phyloP scores from a whole-genome alignment of 1,140 invertebrate genomes.

The Anoplophora glabripennis region DNA sequence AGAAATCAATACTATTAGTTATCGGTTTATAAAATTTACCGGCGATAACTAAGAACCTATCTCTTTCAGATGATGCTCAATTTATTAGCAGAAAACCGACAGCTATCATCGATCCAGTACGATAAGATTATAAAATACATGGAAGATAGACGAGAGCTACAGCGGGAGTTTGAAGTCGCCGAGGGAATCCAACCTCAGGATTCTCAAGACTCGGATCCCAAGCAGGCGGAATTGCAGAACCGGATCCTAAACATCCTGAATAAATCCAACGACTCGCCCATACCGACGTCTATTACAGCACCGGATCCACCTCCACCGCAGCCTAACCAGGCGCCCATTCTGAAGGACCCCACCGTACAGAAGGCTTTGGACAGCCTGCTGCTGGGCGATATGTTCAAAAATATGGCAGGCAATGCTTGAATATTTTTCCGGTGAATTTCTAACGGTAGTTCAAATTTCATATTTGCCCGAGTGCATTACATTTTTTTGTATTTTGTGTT shows the following conservation, averaged over 20 bases:
- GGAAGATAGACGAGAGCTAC: conserved; percentile 69
- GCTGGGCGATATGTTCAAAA: conserved; percentile 61
- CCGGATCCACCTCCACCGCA: conserved; percentile 19
- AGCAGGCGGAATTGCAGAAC: conserved; percentile 76
- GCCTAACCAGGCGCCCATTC: conserved; percentile 54
- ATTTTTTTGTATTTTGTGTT: no score
- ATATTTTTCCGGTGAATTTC: no score
- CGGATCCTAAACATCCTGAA: conserved; percentile 83
- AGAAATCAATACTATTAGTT: neutral
- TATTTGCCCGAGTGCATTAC: no score
- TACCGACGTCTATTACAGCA: conserved; percentile 42
- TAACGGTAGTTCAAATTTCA: no score
- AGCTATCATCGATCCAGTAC: conserved; percentile 76
- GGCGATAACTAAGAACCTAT: no score
- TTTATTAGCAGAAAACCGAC: conserved; percentile 74
- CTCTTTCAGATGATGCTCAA: conserved; percentile 63
- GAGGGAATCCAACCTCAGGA: conserved; percentile 55
- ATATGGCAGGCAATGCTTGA: conserved; percentile 20
- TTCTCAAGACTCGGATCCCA: conserved; percentile 44
- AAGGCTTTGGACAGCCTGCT: conserved; percentile 74
- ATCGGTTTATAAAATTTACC: neutral
- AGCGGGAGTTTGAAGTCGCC: conserved; percentile 68
- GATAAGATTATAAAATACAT: conserved; percentile 78
- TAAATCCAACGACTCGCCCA: conserved; percentile 41
- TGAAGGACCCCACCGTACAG: conserved; percentile 70